phyloP scores from a whole-genome alignment of 2,888 invertebrate species.

The Bibio marci region DNA sequence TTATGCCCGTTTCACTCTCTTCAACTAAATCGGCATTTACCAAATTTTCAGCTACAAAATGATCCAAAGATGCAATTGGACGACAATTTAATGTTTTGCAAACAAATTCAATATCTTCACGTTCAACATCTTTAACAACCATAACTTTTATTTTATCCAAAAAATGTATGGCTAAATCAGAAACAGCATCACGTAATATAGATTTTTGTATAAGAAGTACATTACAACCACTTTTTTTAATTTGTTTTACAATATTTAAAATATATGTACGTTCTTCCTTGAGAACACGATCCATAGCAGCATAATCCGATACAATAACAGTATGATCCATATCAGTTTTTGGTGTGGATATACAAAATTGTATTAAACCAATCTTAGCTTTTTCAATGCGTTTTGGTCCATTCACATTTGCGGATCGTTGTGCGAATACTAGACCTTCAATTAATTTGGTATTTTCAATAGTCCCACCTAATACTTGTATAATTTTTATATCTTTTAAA shows the following conservation, averaged over 20 bases:
- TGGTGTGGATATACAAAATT: slow-evolving; percentile 98
- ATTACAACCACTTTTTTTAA: slow-evolving; percentile 97
- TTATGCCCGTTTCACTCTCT: slow-evolving; percentile 75
- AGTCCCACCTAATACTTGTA: slow-evolving; percentile 90
- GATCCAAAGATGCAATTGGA: slow-evolving; percentile 97
- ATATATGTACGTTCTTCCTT: slow-evolving; percentile 97
- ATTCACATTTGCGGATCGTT: slow-evolving; percentile 72
- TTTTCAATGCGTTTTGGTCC: slow-evolving; percentile 91
- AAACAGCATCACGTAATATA: slow-evolving; percentile 78
- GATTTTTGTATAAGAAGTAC: slow-evolving; percentile 81
- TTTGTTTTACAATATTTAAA: slow-evolving; percentile 94
- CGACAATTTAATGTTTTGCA: slow-evolving; percentile 88
- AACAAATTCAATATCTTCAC: slow-evolving; percentile 95
- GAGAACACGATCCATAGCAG: slow-evolving; percentile 98
- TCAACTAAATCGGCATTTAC: slow-evolving; percentile 87
- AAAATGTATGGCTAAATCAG: slow-evolving; percentile 93
- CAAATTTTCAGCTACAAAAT: slow-evolving; percentile 84
- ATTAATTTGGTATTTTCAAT: slow-evolving; percentile 93
- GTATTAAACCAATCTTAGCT: slow-evolving; percentile 95
- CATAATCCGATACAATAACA: slow-evolving; percentile 91
- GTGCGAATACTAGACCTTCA: slow-evolving; percentile 89
- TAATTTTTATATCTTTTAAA: slow-evolving; percentile 90
- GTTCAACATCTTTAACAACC: slow-evolving; percentile 94
- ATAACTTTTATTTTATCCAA: slow-evolving; percentile 97
- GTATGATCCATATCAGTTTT: slow-evolving; percentile 99